Percentiles rank a stretch among this genome's conserved stretches.
phyloP scores from a whole-genome alignment of 1,140 invertebrate species.

The Agraylea sexmaculata region DNA sequence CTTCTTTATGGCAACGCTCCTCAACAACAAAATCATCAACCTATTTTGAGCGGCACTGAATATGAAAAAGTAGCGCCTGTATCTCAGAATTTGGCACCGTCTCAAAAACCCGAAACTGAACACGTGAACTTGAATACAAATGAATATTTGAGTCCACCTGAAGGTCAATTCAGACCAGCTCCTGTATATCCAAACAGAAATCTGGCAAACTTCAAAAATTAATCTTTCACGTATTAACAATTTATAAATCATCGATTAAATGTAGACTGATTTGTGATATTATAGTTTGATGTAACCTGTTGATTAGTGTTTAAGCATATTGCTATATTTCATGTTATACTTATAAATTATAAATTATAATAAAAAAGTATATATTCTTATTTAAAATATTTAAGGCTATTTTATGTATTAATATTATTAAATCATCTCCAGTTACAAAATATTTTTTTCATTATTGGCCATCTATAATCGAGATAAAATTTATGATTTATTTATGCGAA shows the following conservation, averaged over 20 bases:
- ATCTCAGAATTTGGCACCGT: constrained; percentile 24
- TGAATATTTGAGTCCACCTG: constrained; percentile 24
- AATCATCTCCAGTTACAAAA: no score
- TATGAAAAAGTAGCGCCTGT: constrained; percentile 28
- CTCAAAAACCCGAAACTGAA: constrained; percentile 25
- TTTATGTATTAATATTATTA: no score
- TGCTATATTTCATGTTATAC: background rate
- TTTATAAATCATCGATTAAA: background rate
- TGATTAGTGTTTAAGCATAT: background rate
- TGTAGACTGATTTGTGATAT: background rate
- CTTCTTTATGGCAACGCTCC: constrained; percentile 24
- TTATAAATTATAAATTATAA: background rate
- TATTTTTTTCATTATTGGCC: no score
- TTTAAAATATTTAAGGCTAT: no score
- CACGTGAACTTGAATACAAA: constrained; percentile 21
- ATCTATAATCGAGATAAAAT: no score
- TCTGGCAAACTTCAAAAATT: constrained; percentile 8
- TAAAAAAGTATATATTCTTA: no score
- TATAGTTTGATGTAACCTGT: background rate
- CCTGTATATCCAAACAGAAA: constrained; percentile 11
- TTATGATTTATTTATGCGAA: no score
- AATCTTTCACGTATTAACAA: constrained; percentile 1
- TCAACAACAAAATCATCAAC: constrained; percentile 10
- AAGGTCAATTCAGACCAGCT: constrained; percentile 18
- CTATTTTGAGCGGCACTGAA: constrained; percentile 20